Evolutionary conservation across 2,888 invertebrate species (phyloP).

Genomic region (Ornithoptera priamus): DNA sequence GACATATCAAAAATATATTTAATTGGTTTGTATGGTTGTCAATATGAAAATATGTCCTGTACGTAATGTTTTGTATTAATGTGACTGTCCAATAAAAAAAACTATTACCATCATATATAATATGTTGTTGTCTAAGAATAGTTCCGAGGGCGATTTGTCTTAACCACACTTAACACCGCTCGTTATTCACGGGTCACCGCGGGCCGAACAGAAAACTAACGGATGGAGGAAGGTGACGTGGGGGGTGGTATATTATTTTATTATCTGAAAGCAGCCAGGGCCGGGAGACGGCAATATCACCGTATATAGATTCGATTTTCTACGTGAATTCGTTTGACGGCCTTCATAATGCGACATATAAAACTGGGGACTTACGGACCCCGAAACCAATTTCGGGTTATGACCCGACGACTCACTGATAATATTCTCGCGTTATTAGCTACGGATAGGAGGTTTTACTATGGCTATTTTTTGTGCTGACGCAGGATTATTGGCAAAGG

Average conservation of each 20-base stretch:
- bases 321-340: conserved; percentile 82
- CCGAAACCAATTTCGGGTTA: conserved; percentile 81
- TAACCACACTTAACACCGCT: too few species aligned
- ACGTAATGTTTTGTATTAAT: too few species aligned
- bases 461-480: conserved; percentile 79
- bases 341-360: conserved; percentile 81
- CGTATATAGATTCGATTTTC: conserved; percentile 82
- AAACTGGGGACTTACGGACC: conserved; percentile 81
- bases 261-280: conserved; percentile 75
- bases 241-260: conserved; percentile 78
- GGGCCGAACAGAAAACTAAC: conserved; percentile 43
- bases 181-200: conserved; percentile 40
- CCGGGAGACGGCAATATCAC: conserved; percentile 73
- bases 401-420: conserved; percentile 80
- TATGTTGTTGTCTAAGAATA: too few species aligned
- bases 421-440: conserved; percentile 81
- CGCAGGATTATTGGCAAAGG: conserved; percentile 72
- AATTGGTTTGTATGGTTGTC: too few species aligned
- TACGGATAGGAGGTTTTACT: conserved; percentile 80
- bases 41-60: too few species aligned
- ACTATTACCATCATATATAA: too few species aligned
- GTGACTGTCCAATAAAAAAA: too few species aligned
- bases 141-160: too few species aligned
- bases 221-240: conserved; percentile 51
- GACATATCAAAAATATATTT: too few species aligned